phyloP scores from a whole-genome alignment of 2,888 invertebrate genomes.

The Amblyteles armatorius region DNA sequence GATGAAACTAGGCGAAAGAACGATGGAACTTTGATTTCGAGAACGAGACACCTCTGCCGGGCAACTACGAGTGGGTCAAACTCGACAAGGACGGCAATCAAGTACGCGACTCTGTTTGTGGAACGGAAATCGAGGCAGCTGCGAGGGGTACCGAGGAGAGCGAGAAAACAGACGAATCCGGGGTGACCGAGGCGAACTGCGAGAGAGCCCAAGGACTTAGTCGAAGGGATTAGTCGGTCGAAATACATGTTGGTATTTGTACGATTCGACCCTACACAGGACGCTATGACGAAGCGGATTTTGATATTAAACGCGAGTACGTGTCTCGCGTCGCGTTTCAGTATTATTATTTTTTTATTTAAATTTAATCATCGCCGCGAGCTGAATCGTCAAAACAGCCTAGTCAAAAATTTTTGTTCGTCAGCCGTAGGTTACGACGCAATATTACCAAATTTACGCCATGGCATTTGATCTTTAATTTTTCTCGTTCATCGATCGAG shows the following conservation, averaged over 20 bases:
- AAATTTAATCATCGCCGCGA: not conserved
- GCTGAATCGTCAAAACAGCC: not conserved
- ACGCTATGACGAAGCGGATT: not conserved
- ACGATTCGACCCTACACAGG: not conserved
- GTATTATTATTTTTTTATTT: constrained; percentile 1
- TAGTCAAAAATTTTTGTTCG: not conserved
- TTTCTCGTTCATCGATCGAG: not conserved
- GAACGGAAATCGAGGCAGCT: not conserved
- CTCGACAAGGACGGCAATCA: constrained; percentile 70
- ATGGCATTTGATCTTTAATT: too few relatives aligned
- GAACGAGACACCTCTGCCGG: constrained; percentile 85
- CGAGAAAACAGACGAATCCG: not conserved
- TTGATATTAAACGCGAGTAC: not conserved
- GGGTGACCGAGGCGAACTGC: not conserved
- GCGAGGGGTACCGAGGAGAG: not conserved
- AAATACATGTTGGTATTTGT: not conserved
- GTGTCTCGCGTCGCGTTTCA: not conserved
- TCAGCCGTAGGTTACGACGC: not conserved
- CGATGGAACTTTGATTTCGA: constrained; percentile 87
- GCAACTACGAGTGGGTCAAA: constrained; percentile 85
- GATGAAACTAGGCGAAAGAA: constrained; percentile 78
- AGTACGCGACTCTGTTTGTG: constrained; percentile 5
- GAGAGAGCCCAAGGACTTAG: not conserved
- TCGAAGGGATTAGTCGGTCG: not conserved
- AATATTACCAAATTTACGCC: not conserved